Evolutionary conservation across 2,888 invertebrate species (phyloP).

Genomic region (Vanessa cardui): DNA sequence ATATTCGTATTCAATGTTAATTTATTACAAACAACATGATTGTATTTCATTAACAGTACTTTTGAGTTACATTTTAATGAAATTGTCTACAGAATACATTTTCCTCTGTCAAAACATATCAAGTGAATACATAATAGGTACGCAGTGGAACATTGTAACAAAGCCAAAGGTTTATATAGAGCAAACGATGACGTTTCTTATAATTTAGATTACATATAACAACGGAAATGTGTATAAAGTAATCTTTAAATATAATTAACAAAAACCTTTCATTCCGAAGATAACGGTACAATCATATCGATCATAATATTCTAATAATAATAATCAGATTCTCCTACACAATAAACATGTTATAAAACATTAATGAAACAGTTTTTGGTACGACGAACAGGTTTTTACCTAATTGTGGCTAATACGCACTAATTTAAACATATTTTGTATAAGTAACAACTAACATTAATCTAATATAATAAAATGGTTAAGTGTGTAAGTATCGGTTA

Average conservation of each 20-base stretch:
- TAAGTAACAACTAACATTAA: slow-evolving; percentile 37
- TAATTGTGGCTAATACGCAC: slow-evolving; percentile 13
- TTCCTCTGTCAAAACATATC: slow-evolving; percentile 41
- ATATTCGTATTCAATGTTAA: slow-evolving; percentile 29
- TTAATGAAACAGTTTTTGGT: slow-evolving; percentile 4
- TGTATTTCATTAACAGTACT: slow-evolving; percentile 35
- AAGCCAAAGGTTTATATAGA: background rate
- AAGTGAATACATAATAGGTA: slow-evolving; percentile 6
- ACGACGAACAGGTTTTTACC: slow-evolving; percentile 2
- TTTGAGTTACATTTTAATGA: slow-evolving; percentile 16
- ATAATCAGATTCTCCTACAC: slow-evolving; percentile 28
- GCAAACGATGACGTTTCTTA: background rate
- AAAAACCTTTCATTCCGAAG: background rate
- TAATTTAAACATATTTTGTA: slow-evolving; percentile 26
- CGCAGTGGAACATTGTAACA: background rate
- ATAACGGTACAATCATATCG: slow-evolving; percentile 35
- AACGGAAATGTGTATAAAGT: background rate
- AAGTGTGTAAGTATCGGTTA: background rate
- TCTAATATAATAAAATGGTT: slow-evolving; percentile 26
- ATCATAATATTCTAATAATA: slow-evolving; percentile 24
- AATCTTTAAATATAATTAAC: no score
- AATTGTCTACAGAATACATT: slow-evolving; percentile 64
- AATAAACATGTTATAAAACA: slow-evolving; percentile 9
- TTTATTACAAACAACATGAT: slow-evolving; percentile 27
- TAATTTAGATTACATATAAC: background rate